Evolutionary conservation across 1,140 invertebrate species (phyloP), one percentile per base, ranked within the genome.

Genomic region (Planococcus citri): DNA sequence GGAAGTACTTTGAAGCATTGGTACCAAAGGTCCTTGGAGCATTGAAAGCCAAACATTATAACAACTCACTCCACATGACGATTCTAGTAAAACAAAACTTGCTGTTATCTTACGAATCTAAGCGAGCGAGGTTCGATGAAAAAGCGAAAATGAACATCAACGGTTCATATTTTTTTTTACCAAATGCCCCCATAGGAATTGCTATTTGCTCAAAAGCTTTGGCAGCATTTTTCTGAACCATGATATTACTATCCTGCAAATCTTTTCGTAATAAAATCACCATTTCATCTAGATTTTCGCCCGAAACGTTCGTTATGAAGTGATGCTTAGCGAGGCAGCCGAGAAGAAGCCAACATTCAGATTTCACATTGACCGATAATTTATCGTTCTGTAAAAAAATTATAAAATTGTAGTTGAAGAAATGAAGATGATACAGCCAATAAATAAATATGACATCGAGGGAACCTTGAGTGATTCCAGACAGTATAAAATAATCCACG

Each of bases 401-500:
- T 37, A 37, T 37, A 37, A 37, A 37, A 6, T 37, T 37, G 14
- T 37, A 8, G 33, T 37, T n/a, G n/a, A n/a, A 12, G 29, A 6
- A 33, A 33, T 33, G 29, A 3, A 3, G 29, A 6, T 33, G 4
- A 12, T 33, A 33, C 29, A 12, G 12, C 12, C 3, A 33, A 33
- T 33, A 33, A 33, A 33, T 33, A 33, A 33, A 33, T 33, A 33
- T 33, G 12, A 6, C 12, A 33, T 33, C 4, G 3, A 33, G 3
- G 29, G 4, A 33, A 33, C 60, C 60, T 25, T 64, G 10, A 64
- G 21, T 27, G 60, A 64, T 27, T 64, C 60, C 60, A 64, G 24
- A 27, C 60, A 64, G 17, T 64, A 64, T 17, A 17, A 64, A 64
- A 64, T 64, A 4, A 64, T 64, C 60, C 60, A 64, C 20, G 60